Base-by-base conservation (phyloP, 2,113 vertebrate species). In the Marmota monax region DNA sequence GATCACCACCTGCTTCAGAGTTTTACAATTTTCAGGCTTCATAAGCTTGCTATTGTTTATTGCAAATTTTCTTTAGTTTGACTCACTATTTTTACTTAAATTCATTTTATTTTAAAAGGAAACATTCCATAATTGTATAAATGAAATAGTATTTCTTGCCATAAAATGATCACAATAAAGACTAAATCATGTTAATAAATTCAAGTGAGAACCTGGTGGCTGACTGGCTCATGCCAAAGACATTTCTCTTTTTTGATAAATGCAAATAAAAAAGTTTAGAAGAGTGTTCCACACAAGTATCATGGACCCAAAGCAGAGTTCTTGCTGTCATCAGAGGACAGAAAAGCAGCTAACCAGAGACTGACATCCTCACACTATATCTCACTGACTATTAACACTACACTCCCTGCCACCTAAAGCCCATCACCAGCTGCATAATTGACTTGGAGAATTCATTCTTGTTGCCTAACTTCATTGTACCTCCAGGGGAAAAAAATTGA, bases 171-270 rank as follows among this genome's bases (percentile, higher is more conserved):
- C 16, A 39, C 25, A 67, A 10, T 39, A 14, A 39, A 79, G 56
- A 42, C 34, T 58, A 78, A 65, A 17, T 48, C 45, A 61, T 73
- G 32, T 22, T 69, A 51, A 74, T 42, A 74, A 79, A 34, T 79
- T 20, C 67, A 56, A 45, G 42, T 20, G 27, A 88, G 42, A 61
- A 67, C 8, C 53, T 51, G 45, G 10, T 42, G 7, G 67, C 84
- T 39, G 37, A 0, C 13, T 78, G 23, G 53, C 27, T 3, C 2
- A 32, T 51, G 42, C 72, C n/a, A 25, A 8, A 48, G 51, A 9
- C 25, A 42, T 78, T 88, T 92, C 39, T 84, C 45, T 74, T 89
- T 95, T 74, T 89, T 95, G 78, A 79, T 58, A 73, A 77, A 58
- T 84, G 61, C 20, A 63, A 23, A 56, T 37, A 29, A 91, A 56